These are phyloP conservation scores for Neomonachus schauinslandi DNA, from an alignment of 2,113 vertebrate genomes.

Conservation along the genomic window DNA sequence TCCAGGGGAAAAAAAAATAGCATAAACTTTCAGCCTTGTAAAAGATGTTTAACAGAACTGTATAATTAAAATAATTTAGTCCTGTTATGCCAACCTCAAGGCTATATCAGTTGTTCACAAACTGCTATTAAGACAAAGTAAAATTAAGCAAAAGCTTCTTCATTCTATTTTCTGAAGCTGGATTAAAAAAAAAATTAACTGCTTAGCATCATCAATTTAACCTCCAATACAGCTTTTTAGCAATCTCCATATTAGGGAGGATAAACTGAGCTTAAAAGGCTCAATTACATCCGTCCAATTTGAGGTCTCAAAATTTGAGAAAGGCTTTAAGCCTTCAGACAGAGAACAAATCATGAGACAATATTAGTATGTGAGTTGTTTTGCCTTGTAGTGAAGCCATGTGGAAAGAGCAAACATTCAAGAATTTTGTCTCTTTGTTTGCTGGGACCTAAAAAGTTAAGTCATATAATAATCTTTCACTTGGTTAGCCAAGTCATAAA, in stretches of 20 bases:
- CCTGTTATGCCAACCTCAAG: background rate
- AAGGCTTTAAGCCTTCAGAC: background rate
- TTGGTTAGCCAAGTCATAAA: background rate
- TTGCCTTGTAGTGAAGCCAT: background rate
- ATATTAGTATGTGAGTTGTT: background rate
- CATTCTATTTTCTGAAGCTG: slow-evolving; percentile 6
- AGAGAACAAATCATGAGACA: background rate
- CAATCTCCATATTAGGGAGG: slow-evolving; percentile 10
- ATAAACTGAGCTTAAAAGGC: background rate
- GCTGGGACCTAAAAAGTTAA: background rate
- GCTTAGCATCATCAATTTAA: background rate
- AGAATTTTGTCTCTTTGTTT: background rate
- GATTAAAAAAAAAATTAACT: background rate
- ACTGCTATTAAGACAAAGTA: background rate
- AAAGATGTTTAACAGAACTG: background rate
- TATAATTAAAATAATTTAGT: background rate
- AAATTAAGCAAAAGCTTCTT: background rate
- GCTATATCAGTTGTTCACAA: background rate
- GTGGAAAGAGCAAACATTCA: background rate
- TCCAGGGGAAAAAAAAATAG: background rate
- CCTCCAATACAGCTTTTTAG: background rate
- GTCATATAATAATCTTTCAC: background rate
- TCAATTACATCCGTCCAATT: background rate
- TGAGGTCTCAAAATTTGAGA: background rate
- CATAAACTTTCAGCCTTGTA: background rate